Percentiles rank a stretch among this genome's conserved stretches.
Conservation (phyloP, 1,140 invertebrate species). For the Drosophila dunni region DNA sequence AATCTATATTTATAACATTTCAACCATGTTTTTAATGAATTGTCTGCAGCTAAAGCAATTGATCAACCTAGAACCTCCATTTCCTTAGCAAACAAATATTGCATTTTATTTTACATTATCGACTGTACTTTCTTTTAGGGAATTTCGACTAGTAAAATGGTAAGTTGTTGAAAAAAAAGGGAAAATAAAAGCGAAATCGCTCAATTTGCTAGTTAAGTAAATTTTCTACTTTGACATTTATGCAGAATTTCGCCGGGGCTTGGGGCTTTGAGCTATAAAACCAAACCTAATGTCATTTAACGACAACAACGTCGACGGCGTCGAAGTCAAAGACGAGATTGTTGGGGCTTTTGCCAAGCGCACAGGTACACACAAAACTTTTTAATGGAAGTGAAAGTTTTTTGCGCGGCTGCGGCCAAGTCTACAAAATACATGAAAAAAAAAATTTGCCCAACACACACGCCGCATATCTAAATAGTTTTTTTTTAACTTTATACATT, state of each 20-base stretch:
- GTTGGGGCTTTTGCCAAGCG: slow-evolving; percentile 37
- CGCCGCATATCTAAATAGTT: slow-evolving; percentile 49
- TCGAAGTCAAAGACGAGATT: slow-evolving; percentile 30
- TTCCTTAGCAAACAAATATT: neutral
- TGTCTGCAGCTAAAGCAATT: neutral
- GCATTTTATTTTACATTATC: neutral
- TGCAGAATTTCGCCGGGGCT: slow-evolving; percentile 69
- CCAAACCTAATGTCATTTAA: slow-evolving; percentile 80
- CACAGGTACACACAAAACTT: slow-evolving; percentile 61
- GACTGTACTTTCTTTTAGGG: slow-evolving; percentile 18
- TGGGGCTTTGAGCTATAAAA: slow-evolving; percentile 64
- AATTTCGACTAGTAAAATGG: slow-evolving; percentile 6
- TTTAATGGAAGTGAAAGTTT: slow-evolving; percentile 82
- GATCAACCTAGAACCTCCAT: neutral
- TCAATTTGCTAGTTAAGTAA: slow-evolving; percentile 55
- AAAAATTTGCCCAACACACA: slow-evolving; percentile 59
- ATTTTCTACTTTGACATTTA: slow-evolving; percentile 75
- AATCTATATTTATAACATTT: too few species aligned
- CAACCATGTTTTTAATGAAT: too few species aligned
- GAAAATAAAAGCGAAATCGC: slow-evolving; percentile 72
- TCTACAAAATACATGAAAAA: slow-evolving; percentile 56
- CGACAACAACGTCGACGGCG: slow-evolving; percentile 37
- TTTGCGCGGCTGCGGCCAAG: slow-evolving; percentile 55
- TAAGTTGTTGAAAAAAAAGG: slow-evolving; percentile 11
- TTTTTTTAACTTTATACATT: slow-evolving; percentile 34